phyloP scores from a whole-genome alignment of 2,797 vertebrate genomes.

The Sebastes melanostomus region DNA sequence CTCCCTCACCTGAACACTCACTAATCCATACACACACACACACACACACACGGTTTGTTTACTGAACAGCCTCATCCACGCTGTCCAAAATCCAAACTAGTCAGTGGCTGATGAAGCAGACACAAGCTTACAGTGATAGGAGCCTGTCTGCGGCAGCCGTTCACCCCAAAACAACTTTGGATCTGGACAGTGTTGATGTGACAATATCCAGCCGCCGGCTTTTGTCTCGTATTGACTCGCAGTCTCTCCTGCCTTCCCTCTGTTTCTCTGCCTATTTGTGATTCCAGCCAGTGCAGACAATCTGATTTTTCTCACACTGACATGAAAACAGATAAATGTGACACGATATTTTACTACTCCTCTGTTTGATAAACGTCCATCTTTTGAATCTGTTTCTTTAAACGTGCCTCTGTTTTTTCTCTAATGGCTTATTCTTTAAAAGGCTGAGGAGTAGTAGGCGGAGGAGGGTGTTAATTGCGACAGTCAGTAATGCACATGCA shows the following conservation, averaged over 20 bases:
- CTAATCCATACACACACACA: not conserved
- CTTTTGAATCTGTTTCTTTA: not conserved
- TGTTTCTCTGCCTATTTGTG: slow-evolving; percentile 5
- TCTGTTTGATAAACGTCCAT: not conserved
- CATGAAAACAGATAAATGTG: not conserved
- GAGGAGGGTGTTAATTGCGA: not conserved
- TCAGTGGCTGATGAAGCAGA: slow-evolving; percentile 31
- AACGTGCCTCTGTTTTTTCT: not conserved
- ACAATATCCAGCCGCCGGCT: slow-evolving; percentile 27
- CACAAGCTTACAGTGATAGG: not conserved
- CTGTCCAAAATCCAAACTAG: slow-evolving; percentile 4
- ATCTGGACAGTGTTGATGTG: slow-evolving; percentile 3
- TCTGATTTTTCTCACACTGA: not conserved
- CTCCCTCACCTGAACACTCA: not conserved
- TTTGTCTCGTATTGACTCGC: slow-evolving; percentile 9
- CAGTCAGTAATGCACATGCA: slow-evolving; percentile 23
- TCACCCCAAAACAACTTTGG: slow-evolving; percentile 33
- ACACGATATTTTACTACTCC: not conserved
- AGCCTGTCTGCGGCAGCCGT: slow-evolving; percentile 5
- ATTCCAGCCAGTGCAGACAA: not conserved
- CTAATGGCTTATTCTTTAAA: not conserved
- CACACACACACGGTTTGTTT: slow-evolving; percentile 2
- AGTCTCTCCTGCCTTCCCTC: not conserved
- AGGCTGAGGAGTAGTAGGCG: not conserved
- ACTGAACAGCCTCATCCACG: not conserved